Conservation (phyloP, 2,888 invertebrate species). For the Euproctis similis region DNA sequence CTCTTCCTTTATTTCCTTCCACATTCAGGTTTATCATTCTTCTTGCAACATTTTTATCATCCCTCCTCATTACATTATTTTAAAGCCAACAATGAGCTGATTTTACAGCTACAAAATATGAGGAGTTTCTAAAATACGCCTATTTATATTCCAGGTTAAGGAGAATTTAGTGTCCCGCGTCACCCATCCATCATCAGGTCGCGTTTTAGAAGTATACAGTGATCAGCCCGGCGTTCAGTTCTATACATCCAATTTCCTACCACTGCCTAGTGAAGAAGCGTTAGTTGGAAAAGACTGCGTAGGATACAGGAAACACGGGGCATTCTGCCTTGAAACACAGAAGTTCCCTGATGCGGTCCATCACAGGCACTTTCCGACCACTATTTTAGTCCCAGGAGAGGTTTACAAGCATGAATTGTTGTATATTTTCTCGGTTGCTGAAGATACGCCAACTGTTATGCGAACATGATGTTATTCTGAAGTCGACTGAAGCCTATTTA, state of each 20-base stretch:
- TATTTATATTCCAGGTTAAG: constrained; percentile 33
- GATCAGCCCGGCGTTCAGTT: constrained; percentile 94
- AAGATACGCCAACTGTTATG: no score
- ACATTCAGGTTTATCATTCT: no score
- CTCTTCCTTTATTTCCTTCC: no score
- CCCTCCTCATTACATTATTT: no score
- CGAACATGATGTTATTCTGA: no score
- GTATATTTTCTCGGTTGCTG: constrained; percentile 75
- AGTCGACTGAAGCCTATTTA: no score
- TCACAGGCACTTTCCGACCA: constrained; percentile 83
- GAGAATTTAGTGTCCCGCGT: constrained; percentile 68
- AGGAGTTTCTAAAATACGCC: background rate
- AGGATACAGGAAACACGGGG: constrained; percentile 83
- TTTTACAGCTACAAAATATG: no score
- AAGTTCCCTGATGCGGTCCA: constrained; percentile 93
- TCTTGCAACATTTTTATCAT: no score
- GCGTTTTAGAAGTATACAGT: constrained; percentile 85
- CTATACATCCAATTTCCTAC: constrained; percentile 86
- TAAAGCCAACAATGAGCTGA: no score
- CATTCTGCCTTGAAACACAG: constrained; percentile 93
- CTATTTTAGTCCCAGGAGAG: constrained; percentile 81
- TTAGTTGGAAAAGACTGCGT: constrained; percentile 49
- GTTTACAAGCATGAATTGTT: constrained; percentile 81
- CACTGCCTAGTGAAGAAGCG: constrained; percentile 60
- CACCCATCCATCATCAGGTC: constrained; percentile 80